Conservation (phyloP, 1,140 invertebrate species). For the Drosophila watanabei region DNA sequence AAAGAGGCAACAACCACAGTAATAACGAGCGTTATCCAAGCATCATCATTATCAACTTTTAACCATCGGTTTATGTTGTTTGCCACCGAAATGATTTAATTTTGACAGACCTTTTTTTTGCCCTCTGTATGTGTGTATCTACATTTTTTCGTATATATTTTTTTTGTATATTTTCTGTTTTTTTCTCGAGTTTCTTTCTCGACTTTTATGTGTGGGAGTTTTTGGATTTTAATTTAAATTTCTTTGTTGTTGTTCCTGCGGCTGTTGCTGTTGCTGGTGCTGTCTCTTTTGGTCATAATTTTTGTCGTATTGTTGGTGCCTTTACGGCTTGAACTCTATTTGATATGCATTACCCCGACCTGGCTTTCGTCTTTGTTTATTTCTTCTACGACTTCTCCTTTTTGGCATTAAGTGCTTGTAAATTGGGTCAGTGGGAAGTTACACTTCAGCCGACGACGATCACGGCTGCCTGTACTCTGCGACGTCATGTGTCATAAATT, state of each 20-base stretch:
- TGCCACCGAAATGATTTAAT: constrained; percentile 84
- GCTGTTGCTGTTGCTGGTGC: constrained; percentile 30
- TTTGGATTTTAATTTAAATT: constrained; percentile 84
- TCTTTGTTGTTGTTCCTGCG: constrained; percentile 65
- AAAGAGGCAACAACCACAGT: constrained; percentile 59
- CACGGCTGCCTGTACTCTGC: constrained; percentile 40
- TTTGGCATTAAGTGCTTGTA: constrained; percentile 84
- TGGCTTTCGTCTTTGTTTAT: constrained; percentile 83
- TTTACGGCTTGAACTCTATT: constrained; percentile 73
- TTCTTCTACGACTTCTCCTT: constrained; percentile 83
- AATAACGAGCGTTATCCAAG: constrained; percentile 83
- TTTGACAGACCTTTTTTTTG: constrained; percentile 79
- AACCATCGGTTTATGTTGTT: constrained; percentile 84
- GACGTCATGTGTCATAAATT: constrained; percentile 81
- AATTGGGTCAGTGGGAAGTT: constrained; percentile 85
- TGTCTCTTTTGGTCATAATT: constrained; percentile 70
- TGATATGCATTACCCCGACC: constrained; percentile 83
- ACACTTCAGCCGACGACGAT: constrained; percentile 71
- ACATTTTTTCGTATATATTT: constrained; percentile 9
- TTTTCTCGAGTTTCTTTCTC: constrained; percentile 74
- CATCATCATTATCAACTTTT: constrained; percentile 84
- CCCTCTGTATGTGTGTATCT: constrained; percentile 14
- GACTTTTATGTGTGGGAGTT: constrained; percentile 84
- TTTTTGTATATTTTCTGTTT: constrained; percentile 7
- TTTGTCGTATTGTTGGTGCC: constrained; percentile 58